phyloP scores from a whole-genome alignment of 2,797 vertebrate species.

The Tapera naevia region DNA sequence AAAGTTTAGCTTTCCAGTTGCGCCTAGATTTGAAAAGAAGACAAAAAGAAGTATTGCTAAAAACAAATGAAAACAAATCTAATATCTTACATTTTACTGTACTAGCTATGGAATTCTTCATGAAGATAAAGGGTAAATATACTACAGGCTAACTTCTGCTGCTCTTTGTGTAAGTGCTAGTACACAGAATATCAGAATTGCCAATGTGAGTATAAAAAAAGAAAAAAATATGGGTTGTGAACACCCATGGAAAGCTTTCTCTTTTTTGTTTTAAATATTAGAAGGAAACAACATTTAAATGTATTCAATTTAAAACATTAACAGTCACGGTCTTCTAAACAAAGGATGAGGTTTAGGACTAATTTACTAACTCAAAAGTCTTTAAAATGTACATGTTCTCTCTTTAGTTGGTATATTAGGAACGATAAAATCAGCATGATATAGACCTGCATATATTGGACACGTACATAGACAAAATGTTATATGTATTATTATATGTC shows the following conservation, averaged over 20 bases:
- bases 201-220: accelerated
- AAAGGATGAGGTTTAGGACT: background rate
- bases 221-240: background rate
- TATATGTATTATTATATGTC: background rate
- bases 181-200: background rate
- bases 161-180: background rate
- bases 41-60: background rate
- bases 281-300: background rate
- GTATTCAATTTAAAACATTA: background rate
- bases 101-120: background rate
- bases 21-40: background rate
- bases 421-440: background rate
- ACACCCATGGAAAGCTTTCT: background rate
- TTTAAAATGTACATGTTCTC: accelerated
- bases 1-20: background rate
- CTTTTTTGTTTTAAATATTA: background rate
- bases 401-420: background rate
- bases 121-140: background rate
- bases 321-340: background rate
- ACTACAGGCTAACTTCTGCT: background rate
- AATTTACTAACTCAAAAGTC: background rate
- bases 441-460: accelerated
- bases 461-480: background rate
- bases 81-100: background rate
- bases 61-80: background rate